phyloP scores from a whole-genome alignment of 2,888 invertebrate genomes.

The Hypolimnas misippus region DNA sequence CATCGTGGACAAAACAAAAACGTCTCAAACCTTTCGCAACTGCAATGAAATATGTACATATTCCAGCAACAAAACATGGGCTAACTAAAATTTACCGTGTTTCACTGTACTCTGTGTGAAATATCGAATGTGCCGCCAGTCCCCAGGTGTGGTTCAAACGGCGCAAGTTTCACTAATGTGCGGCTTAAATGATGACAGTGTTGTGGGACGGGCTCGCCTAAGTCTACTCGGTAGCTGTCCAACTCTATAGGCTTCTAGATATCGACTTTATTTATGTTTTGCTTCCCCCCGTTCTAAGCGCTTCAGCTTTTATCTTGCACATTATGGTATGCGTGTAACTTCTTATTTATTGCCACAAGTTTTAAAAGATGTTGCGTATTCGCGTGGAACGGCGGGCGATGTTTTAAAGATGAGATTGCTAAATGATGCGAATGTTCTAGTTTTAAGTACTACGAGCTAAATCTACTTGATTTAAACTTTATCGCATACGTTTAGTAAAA shows the following conservation, averaged over 20 bases:
- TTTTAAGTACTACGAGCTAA: slow-evolving; percentile 24
- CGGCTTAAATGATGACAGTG: slow-evolving; percentile 81
- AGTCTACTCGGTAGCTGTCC: slow-evolving; percentile 46
- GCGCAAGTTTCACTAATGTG: slow-evolving; percentile 81
- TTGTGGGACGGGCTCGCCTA: slow-evolving; percentile 61
- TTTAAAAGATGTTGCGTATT: slow-evolving; percentile 38
- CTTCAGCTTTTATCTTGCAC: slow-evolving; percentile 37
- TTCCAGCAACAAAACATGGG: slow-evolving; percentile 39
- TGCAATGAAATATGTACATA: slow-evolving; percentile 39
- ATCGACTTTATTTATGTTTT: slow-evolving; percentile 45
- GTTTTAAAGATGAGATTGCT: slow-evolving; percentile 41
- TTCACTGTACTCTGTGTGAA: slow-evolving; percentile 66
- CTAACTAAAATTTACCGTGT: slow-evolving; percentile 66
- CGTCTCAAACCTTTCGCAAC: slow-evolving; percentile 37
- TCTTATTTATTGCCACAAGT: slow-evolving; percentile 40
- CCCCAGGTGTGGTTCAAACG: slow-evolving; percentile 77
- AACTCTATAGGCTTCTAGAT: slow-evolving; percentile 41
- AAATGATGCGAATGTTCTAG: slow-evolving; percentile 39
- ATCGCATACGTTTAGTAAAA: background rate
- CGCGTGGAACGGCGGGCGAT: slow-evolving; percentile 37
- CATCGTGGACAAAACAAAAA: slow-evolving; percentile 36
- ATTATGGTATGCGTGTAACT: slow-evolving; percentile 39
- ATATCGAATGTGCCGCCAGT: slow-evolving; percentile 67
- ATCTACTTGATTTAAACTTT: slow-evolving; percentile 9
- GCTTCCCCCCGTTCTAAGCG: slow-evolving; percentile 35